Conservation (phyloP, 2,113 vertebrate genomes). For the Trematomus loennbergii region DNA sequence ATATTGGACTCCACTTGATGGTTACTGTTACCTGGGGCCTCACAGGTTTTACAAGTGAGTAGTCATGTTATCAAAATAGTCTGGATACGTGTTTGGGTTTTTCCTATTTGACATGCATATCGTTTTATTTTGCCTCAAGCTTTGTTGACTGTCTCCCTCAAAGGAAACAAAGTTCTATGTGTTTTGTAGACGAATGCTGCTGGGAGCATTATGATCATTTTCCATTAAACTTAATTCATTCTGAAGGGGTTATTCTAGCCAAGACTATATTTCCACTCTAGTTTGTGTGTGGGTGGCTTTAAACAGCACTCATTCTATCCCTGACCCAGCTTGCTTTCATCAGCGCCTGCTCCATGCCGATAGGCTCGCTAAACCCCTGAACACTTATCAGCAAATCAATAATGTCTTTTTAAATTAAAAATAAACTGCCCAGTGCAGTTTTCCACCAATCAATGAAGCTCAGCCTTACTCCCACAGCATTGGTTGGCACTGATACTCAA, state of each 20-base stretch:
- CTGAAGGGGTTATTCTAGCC: neutral
- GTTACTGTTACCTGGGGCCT: no score
- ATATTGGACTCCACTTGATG: no score
- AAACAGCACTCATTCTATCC: neutral
- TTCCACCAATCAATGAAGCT: slow-evolving; percentile 22
- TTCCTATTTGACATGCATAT: no score
- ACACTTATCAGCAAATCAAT: slow-evolving; percentile 17
- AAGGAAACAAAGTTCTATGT: no score
- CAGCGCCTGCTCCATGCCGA: neutral
- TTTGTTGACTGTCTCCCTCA: no score
- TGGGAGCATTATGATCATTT: neutral
- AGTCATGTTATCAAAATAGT: no score
- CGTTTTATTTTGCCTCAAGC: no score
- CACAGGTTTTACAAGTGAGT: no score
- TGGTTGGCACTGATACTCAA: neutral
- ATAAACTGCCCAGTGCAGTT: neutral
- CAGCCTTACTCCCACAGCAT: neutral
- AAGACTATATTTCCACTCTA: neutral
- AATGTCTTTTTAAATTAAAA: neutral
- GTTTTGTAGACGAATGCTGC: neutral
- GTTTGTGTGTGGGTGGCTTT: neutral
- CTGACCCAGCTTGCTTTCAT: slow-evolving; percentile 1
- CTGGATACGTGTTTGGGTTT: no score
- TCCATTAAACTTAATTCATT: neutral
- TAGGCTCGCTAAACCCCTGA: neutral